Percentiles rank a stretch among this genome's conserved stretches.
phyloP scores from a whole-genome alignment of 2,888 invertebrate genomes.

The Epistrophe grossulariae region DNA sequence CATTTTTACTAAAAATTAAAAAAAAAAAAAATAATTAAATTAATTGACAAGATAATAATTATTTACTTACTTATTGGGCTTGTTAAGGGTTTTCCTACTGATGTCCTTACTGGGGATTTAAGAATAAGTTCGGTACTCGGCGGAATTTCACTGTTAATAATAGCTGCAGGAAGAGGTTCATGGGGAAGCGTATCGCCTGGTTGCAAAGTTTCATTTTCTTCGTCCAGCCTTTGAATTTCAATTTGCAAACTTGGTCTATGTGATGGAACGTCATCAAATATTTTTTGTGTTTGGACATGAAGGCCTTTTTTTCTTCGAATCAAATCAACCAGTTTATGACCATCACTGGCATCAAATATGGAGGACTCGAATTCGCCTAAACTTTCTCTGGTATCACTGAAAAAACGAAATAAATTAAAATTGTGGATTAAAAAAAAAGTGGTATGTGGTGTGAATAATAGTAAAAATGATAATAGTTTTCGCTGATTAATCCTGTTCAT shows the following conservation, averaged over 20 bases:
- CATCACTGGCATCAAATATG: conserved; percentile 64
- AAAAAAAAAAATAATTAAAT: neutral
- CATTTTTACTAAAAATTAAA: conserved; percentile 21
- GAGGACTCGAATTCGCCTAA: conserved; percentile 62
- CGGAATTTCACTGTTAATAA: neutral
- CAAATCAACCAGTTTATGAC: conserved; percentile 61
- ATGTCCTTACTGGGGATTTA: neutral
- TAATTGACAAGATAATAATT: neutral
- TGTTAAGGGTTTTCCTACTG: neutral
- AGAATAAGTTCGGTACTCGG: neutral
- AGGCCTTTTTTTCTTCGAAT: conserved; percentile 68
- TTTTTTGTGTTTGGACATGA: conserved; percentile 43
- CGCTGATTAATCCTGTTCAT: no score
- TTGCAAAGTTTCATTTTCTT: conserved; percentile 20
- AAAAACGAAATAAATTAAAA: neutral
- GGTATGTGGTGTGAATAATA: no score
- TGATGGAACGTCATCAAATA: conserved; percentile 53
- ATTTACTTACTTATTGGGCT: conserved; percentile 45
- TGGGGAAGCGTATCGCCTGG: neutral
- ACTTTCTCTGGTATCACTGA: conserved; percentile 42
- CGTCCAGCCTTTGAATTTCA: conserved; percentile 53
- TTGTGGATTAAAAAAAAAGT: no score
- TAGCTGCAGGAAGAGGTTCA: neutral
- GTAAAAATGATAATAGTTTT: no score
- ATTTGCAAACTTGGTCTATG: conserved; percentile 60